Base-by-base conservation (phyloP, 2,888 invertebrate species). In the Bombyx huttoni region DNA sequence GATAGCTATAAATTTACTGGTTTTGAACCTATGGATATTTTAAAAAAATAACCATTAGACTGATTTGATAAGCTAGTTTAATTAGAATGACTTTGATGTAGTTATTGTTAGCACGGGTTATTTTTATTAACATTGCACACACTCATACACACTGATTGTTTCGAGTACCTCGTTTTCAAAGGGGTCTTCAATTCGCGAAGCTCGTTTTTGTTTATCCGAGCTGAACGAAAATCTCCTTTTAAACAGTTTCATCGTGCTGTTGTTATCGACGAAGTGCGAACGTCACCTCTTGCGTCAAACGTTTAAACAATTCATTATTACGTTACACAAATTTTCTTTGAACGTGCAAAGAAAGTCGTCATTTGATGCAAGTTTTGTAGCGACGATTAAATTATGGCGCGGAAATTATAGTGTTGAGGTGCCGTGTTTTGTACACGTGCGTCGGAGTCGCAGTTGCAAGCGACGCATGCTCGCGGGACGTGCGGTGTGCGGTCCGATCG, bases 161-260 rank as follows among this genome's bases (percentile, higher is more conserved):
- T 40, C 12, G 7, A 47, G 69, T 86, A 88, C 88, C 87, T 88
- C 88, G 63, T 86, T 74, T 63, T 81, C 81, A 78, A 87, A 87
- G 70, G 88, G 84, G 73, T 87, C 88, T 65, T 83, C 82, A 60
- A 75, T 68, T 60, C 68, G 75, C 56, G 80, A 70, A 77, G 75
- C 79, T 64, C 74, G 85, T 84, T 85, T 86, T 70, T 82, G 83
- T 82, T 88, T 88, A 78, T 87, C 88, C 72, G 78, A 72, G 67
- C 80, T 83, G 76, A 86, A 81, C 64, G 86, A 87, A 73, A 86
- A 75, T 73, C 81, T 86, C 75, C 87, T 81, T 80, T 81, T 88
- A 80, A 88, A 88, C 75, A 88, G 75, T 78, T 87, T 88, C 87
- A 88, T 88, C 74, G 52, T 49, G 47, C 40, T 40, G 40, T 40